A percentile compares a stretch with the other conserved stretches of the same genome.
These are phyloP conservation scores for Sorex fumeus DNA, from an alignment of 2,113 vertebrate species.

Conservation along the genomic window DNA sequence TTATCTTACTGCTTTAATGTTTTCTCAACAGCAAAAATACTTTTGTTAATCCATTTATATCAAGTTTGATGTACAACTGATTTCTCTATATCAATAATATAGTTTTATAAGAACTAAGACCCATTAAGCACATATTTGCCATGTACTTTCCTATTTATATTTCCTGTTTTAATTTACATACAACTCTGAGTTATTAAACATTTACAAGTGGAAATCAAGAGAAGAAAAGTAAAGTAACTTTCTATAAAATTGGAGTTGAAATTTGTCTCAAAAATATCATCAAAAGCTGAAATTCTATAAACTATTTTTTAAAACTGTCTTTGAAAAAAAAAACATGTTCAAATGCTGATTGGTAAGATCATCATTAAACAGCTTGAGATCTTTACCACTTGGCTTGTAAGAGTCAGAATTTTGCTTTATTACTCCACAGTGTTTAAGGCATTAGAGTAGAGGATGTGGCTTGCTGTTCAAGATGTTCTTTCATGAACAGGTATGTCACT, in stretches of 20 bases:
- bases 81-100: background rate
- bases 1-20: background rate
- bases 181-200: background rate
- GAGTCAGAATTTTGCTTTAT: background rate
- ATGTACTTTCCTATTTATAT: background rate
- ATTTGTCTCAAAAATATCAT: background rate
- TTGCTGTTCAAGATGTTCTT: no score
- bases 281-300: background rate
- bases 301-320: slow-evolving; percentile 37
- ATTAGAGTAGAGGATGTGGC: background rate
- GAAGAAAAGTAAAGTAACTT: background rate
- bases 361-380: background rate
- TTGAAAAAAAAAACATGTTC: background rate
- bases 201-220: background rate
- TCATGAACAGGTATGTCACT: no score
- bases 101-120: background rate
- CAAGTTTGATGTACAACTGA: background rate
- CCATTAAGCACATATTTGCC: background rate
- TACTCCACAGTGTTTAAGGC: background rate
- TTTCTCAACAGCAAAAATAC: background rate
- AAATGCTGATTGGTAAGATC: background rate
- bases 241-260: background rate
- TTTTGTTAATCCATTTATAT: background rate
- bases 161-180: background rate
- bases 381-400: no score